Evolutionary conservation across 2,113 vertebrate species (phyloP), one percentile per base, ranked within the genome.

Genomic region (Oncorhynchus nerka): DNA sequence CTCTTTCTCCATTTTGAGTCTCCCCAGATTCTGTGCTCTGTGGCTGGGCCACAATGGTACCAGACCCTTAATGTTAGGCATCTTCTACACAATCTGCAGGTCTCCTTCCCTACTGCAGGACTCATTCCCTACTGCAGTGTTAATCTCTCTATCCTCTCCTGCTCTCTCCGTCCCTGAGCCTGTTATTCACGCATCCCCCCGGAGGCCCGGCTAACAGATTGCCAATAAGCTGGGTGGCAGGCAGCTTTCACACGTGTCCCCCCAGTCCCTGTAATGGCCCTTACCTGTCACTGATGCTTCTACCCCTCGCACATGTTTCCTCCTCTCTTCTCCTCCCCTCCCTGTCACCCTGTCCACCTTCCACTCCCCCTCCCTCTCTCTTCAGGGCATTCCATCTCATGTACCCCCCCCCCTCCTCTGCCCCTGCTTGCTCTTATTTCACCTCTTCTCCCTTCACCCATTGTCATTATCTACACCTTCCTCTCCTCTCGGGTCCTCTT

Each of bases 191-290:
- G 30, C 32, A 8, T n/a, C 76, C 59, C 83, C 85, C 89, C 61
- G 9, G 84, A 75, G 76, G 89, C 87, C 77, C 81, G 84, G 91
- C 88, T 92, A 92, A 92, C 91, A 93, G 92, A 93, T 93, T 93
- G 92, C 87, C 92, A 92, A 92, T 93, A 92, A 92, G 86, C 81
- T 89, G 34, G 61, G 84, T 90, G 89, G 87, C 90, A 90, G 86
- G 86, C 78, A 83, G 79, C 81, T 55, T 78, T 78, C 77, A 83
- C 77, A 75, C 78, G 73, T 79, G 83, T 59, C 86, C 86, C 81
- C 82, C 70, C 75, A 82, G 66, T 34, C 51, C 74, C 45, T 75
- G 79, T 91, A 91, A 90, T 92, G 88, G 87, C 19, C 82, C 71
- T 81, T 83, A 84, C 80, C 82, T 92, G 91, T 90, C 92, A 88